These are phyloP conservation scores for Uropetala carovei DNA, from an alignment of 2,888 invertebrate species.

Conservation along the genomic window DNA sequence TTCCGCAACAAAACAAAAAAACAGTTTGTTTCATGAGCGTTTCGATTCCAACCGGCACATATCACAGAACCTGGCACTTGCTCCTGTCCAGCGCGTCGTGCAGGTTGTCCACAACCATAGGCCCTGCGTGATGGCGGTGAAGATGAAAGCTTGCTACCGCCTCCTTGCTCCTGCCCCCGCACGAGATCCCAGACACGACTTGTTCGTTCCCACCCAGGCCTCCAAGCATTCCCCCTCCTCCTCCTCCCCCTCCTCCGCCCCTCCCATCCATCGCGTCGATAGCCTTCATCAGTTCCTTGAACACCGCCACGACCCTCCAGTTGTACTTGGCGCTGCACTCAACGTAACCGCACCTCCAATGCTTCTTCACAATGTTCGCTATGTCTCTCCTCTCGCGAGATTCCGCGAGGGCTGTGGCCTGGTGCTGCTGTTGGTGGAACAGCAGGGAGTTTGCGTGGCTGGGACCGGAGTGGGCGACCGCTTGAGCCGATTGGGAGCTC, in stretches of 20 bases:
- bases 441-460: constrained; percentile 37
- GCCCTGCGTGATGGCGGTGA: constrained; percentile 23
- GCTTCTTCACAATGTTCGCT: constrained; percentile 93
- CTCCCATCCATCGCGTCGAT: constrained; percentile 78
- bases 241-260: background rate
- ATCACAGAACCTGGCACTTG: constrained; percentile 60
- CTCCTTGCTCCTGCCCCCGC: constrained; percentile 44
- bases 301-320: constrained; percentile 90
- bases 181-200: background rate
- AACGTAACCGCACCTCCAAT: constrained; percentile 96
- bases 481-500: background rate
- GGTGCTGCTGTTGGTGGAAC: constrained; percentile 49
- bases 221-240: background rate
- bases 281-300: constrained; percentile 89
- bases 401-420: constrained; percentile 49
- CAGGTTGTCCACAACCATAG: constrained; percentile 48
- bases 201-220: background rate
- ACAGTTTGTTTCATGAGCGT: background rate
- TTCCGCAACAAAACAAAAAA: background rate
- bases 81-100: constrained; percentile 46
- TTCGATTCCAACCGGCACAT: constrained; percentile 11
- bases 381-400: constrained; percentile 83
- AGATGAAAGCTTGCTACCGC: background rate
- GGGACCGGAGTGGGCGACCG: constrained; percentile 10
- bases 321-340: constrained; percentile 97